These are phyloP conservation scores for Chaetodon trifasciatus DNA, from an alignment of 2,797 vertebrate genomes.

Conservation along the genomic window DNA sequence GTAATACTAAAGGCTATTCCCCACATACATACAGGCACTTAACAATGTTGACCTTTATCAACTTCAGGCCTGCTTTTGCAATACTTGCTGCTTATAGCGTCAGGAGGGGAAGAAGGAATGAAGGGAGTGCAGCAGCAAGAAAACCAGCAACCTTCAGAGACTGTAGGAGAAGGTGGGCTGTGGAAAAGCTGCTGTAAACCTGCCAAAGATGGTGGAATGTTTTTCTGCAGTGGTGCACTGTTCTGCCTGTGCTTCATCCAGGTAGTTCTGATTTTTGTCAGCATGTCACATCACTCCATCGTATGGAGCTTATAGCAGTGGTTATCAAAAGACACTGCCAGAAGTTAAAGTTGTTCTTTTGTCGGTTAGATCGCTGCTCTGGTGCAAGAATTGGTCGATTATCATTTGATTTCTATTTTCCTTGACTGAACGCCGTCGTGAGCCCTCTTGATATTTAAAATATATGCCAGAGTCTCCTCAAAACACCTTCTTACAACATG, in stretches of 20 bases:
- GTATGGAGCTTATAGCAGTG: constrained; percentile 35
- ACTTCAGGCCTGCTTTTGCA: constrained; percentile 52
- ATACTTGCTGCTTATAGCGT: constrained; percentile 47
- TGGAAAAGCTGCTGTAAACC: constrained; percentile 38
- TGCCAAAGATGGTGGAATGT: constrained; percentile 32
- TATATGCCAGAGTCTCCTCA: constrained; percentile 6
- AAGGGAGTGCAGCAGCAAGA: not conserved
- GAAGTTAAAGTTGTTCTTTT: not conserved
- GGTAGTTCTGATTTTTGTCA: constrained; percentile 44
- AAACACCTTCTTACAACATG: constrained; percentile 18
- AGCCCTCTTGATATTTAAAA: constrained; percentile 10
- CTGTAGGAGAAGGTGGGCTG: constrained; percentile 17
- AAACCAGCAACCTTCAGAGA: constrained; percentile 30
- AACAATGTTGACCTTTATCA: constrained; percentile 76
- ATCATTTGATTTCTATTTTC: constrained; percentile 13
- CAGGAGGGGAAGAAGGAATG: constrained; percentile 28
- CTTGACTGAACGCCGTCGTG: not conserved
- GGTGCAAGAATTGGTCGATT: constrained; percentile 14
- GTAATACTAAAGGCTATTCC: constrained; percentile 54
- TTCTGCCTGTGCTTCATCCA: constrained; percentile 35
- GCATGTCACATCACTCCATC: constrained; percentile 9
- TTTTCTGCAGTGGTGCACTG: constrained; percentile 14
- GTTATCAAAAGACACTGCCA: constrained; percentile 24
- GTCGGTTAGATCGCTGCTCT: constrained; percentile 30
- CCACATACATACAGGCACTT: constrained; percentile 45